These are phyloP conservation scores for Neogobius melanostomus DNA, from an alignment of 2,113 vertebrate genomes.

Conservation along the genomic window DNA sequence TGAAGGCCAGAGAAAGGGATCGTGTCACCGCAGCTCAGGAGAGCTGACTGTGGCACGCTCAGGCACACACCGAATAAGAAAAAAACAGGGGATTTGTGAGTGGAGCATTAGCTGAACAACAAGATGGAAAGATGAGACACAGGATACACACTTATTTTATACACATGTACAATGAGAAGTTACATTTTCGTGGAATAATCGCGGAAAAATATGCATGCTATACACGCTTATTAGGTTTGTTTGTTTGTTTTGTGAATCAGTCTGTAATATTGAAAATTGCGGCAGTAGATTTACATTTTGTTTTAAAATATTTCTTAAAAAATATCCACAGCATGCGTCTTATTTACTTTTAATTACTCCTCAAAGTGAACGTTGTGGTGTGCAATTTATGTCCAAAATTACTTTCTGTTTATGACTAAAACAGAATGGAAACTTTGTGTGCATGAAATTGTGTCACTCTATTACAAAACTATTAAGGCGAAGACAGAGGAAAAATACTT, in stretches of 20 bases:
- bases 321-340: neutral
- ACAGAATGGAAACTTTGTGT: too few relatives aligned
- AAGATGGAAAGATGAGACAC: conserved; percentile 42
- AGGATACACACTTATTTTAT: conserved; percentile 6
- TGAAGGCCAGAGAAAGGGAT: conserved; percentile 32
- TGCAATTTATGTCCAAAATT: too few relatives aligned
- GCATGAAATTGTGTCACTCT: too few relatives aligned
- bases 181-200: neutral
- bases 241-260: too few relatives aligned
- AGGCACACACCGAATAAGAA: conserved; percentile 17
- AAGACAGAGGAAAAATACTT: too few relatives aligned
- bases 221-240: too few relatives aligned
- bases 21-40: conserved; percentile 43
- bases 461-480: too few relatives aligned
- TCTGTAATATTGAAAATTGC: too few relatives aligned
- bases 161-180: neutral
- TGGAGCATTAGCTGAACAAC: conserved; percentile 50
- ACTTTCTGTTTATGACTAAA: too few relatives aligned
- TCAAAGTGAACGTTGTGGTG: too few relatives aligned
- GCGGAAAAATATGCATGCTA: neutral
- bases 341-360: neutral
- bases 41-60: conserved; percentile 41
- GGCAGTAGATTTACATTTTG: too few relatives aligned
- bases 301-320: neutral
- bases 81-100: conserved; percentile 20